Conservation (phyloP, 2,888 invertebrate species). For the Spisula solida region DNA sequence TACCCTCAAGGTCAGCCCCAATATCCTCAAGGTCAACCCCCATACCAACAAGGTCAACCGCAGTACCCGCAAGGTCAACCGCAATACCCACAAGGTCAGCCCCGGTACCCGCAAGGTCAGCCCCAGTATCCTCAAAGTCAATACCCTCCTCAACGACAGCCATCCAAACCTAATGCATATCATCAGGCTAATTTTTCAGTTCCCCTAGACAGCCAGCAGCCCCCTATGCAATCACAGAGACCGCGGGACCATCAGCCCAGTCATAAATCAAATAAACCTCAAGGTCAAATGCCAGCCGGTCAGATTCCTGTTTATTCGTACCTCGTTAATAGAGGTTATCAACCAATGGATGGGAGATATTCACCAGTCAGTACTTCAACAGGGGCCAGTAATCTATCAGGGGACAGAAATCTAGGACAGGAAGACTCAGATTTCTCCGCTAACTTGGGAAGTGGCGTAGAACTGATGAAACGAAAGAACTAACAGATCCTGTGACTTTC, state of each 20-base stretch:
- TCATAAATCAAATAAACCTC: constrained; percentile 42
- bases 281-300: constrained; percentile 39
- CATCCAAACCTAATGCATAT: constrained; percentile 50
- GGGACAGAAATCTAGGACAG: constrained; percentile 58
- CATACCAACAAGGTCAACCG: constrained; percentile 50
- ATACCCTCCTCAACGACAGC: constrained; percentile 43
- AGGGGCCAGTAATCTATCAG: constrained; percentile 71
- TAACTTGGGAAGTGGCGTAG: constrained; percentile 76
- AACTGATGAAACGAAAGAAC: constrained; percentile 73
- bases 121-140: constrained; percentile 43
- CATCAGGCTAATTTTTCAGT: constrained; percentile 74
- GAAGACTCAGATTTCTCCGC: constrained; percentile 72
- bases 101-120: constrained; percentile 43
- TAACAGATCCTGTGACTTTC: neutral
- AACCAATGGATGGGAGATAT: constrained; percentile 73
- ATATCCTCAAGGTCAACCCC: constrained; percentile 44
- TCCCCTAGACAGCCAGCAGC: constrained; percentile 56
- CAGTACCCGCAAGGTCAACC: constrained; percentile 50
- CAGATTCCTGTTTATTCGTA: constrained; percentile 80
- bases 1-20: constrained; percentile 44
- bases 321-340: constrained; percentile 82
- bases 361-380: constrained; percentile 71
- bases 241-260: constrained; percentile 41
- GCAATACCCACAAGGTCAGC: constrained; percentile 44
- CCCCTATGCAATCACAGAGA: constrained; percentile 30